Evolutionary conservation across 1,140 invertebrate genomes (phyloP).

Genomic region (Thalassaphorura encarpata): DNA sequence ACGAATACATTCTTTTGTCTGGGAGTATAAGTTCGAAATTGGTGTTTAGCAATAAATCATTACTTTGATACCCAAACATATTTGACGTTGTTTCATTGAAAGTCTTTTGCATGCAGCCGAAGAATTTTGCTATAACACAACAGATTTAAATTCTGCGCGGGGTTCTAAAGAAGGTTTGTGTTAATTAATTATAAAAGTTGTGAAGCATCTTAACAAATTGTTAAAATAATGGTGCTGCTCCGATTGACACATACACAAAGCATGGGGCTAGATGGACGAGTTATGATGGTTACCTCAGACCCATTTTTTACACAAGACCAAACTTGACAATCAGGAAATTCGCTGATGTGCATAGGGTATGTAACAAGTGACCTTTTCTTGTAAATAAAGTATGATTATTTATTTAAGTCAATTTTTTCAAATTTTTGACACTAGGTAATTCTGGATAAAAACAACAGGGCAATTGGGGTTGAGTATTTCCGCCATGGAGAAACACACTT

Average conservation of each 20-base stretch:
- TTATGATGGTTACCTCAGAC: constrained; percentile 1
- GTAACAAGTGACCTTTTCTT: too few relatives aligned
- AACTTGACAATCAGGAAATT: neutral
- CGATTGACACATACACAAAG: constrained; percentile 4
- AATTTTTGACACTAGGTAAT: neutral
- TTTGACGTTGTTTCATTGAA: constrained; percentile 4
- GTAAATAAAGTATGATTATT: too few relatives aligned
- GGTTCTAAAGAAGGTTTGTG: neutral
- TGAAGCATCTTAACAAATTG: neutral
- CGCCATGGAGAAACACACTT: constrained; percentile 28
- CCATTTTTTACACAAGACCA: neutral
- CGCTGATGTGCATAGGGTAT: neutral
- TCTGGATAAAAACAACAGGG: neutral
- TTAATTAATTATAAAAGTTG: neutral
- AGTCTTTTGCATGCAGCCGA: constrained; percentile 8
- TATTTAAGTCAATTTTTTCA: too few relatives aligned
- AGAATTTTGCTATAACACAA: constrained; percentile 9
- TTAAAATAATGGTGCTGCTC: neutral
- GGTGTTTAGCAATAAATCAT: too few relatives aligned
- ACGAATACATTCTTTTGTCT: too few relatives aligned
- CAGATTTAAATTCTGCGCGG: constrained; percentile 16
- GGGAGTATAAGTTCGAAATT: too few relatives aligned
- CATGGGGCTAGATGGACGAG: constrained; percentile 3
- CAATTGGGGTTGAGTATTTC: constrained; percentile 34
- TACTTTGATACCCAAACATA: too few relatives aligned